Base-by-base conservation (phyloP, 2,888 invertebrate genomes). In the Caenorhabditis drosophilae region DNA sequence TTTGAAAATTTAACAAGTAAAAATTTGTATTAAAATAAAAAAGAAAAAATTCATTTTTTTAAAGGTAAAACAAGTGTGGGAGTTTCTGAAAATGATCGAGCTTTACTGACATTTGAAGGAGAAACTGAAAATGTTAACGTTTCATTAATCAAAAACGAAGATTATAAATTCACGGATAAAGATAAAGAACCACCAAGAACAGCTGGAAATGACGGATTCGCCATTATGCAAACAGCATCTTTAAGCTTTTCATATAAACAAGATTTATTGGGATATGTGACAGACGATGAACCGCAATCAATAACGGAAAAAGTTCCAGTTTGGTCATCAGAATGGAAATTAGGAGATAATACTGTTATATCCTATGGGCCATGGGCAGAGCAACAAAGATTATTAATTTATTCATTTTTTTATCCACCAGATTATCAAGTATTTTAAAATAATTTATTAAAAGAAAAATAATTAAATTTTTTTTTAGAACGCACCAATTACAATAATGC, bases 331-430 rank as follows among this genome's bases (percentile, higher is more conserved):
- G 67, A 75, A 25, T 76, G 76, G 70, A 73, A 76, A 84, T 92
- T 93, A 84, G 92, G 93, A 0, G 94, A 93, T 85, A 94, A 92
- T 70, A 92, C 92, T 2, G 92, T 94, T 83, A 92, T 98, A 79
- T 95, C 94, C 85, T 98, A 97, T 83, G 97, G 97, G 0, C 97
- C 97, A 0, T 98, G 97, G 97, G 97, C 96, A 2, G 97, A 98
- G 84, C 88, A 95, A 49, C 97, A 98, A 84, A 89, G 97, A 69
- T 95, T 95, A 84, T 90, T 92, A 85, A 87, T 98, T 31, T 96
- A 92, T 85, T 92, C 90, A 85, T 94, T 96, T 85, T 98, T 98
- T 86, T 96, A 92, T 84, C 97, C 94, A 7, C 90, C 72, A 2
- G 79, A 82, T 26, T 80, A 69, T 51, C 73, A 70, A 27, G 61